Evolutionary conservation across 2,797 vertebrate genomes (phyloP).

Genomic region (Epinephelus coioides): DNA sequence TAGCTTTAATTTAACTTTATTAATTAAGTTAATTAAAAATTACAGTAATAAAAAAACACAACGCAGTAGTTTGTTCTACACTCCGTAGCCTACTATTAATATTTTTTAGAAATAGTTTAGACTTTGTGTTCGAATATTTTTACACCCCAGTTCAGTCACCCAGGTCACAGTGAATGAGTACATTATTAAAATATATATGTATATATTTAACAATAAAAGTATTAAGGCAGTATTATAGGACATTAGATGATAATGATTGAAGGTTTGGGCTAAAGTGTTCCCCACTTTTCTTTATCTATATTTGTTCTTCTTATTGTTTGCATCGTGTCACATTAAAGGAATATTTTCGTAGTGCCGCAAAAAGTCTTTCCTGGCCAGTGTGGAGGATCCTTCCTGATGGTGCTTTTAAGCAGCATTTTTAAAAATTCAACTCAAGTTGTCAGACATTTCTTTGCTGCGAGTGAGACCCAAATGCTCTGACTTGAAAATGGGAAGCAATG

Average conservation of each 20-base stretch:
- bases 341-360: no score
- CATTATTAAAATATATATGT: no score
- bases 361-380: neutral
- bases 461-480: neutral
- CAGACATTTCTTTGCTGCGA: constrained; percentile 5
- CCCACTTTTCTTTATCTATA: neutral
- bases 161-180: no score
- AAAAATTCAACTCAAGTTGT: neutral
- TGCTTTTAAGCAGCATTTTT: constrained; percentile 2
- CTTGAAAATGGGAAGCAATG: constrained; percentile 21
- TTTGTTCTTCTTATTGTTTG: neutral
- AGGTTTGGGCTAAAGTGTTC: neutral
- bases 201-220: no score
- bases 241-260: neutral
- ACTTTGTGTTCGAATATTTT: no score
- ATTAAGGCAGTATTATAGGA: neutral
- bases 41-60: neutral
- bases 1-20: no score
- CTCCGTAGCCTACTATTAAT: neutral
- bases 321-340: neutral
- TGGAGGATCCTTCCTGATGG: neutral
- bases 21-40: no score
- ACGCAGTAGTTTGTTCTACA: neutral
- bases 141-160: no score
- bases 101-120: no score